Evolutionary conservation across 2,888 invertebrate species (phyloP).

Genomic region (Leucoptera coffeella): DNA sequence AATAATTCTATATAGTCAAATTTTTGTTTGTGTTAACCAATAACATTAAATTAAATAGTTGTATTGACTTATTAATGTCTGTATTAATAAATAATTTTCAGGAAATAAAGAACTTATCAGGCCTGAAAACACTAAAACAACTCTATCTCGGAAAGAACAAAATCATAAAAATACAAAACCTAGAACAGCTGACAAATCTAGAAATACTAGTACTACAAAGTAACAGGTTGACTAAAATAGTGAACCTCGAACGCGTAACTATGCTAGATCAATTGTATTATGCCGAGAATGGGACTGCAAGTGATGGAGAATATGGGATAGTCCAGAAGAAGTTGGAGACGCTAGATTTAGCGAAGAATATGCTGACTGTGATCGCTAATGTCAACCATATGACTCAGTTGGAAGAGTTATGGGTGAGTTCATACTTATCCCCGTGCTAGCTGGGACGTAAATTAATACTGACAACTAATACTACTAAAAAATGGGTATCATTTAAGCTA

Average conservation of each 20-base stretch:
- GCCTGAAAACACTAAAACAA: slow-evolving; percentile 66
- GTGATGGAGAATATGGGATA: slow-evolving; percentile 68
- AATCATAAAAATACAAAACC: slow-evolving; percentile 78
- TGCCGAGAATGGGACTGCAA: slow-evolving; percentile 90
- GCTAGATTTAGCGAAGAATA: slow-evolving; percentile 86
- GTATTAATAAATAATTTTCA: too few relatives aligned
- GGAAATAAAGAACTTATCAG: slow-evolving; percentile 82
- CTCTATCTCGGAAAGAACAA: slow-evolving; percentile 94
- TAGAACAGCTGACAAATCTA: slow-evolving; percentile 66
- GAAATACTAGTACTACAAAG: slow-evolving; percentile 83
- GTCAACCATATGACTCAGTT: slow-evolving; percentile 69
- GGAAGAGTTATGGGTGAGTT: slow-evolving; percentile 94
- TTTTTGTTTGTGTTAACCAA: too few relatives aligned
- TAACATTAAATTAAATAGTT: too few relatives aligned
- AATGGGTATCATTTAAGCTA: too few relatives aligned
- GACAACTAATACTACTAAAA: too few relatives aligned
- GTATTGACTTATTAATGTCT: too few relatives aligned
- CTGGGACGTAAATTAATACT: too few relatives aligned
- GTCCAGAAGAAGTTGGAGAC: slow-evolving; percentile 69
- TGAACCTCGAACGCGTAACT: slow-evolving; percentile 68
- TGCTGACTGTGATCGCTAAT: slow-evolving; percentile 73
- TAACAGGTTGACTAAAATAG: slow-evolving; percentile 82
- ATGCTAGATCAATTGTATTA: slow-evolving; percentile 84
- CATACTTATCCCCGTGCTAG: too few relatives aligned
- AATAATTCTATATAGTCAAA: too few relatives aligned